Conservation (phyloP, 2,797 vertebrate species). For the Argyrosomus regius region DNA sequence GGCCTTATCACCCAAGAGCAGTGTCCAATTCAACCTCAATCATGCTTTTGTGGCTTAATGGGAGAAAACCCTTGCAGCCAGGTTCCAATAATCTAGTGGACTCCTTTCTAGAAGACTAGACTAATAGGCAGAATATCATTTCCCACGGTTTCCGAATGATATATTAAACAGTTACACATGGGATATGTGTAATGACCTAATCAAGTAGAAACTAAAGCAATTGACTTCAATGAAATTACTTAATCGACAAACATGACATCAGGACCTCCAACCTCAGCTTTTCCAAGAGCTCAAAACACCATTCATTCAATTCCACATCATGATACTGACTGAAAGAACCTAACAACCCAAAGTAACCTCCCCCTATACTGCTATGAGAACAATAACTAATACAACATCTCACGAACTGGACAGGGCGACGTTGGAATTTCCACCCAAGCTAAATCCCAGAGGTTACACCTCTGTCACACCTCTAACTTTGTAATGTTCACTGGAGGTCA, state of each 20-base stretch:
- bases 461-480: slow-evolving; percentile 2
- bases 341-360: slow-evolving; percentile 14
- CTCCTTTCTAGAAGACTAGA: not conserved
- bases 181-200: not conserved
- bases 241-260: not conserved
- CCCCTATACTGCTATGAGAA: slow-evolving; percentile 27
- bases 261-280: slow-evolving; percentile 41
- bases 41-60: not conserved
- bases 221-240: not conserved
- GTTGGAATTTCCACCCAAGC: slow-evolving; percentile 70
- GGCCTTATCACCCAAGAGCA: not conserved
- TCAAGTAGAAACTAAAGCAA: not conserved
- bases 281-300: slow-evolving; percentile 45
- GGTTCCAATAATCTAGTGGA: not conserved
- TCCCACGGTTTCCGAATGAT: not conserved
- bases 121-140: not conserved
- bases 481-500: slow-evolving; percentile 34
- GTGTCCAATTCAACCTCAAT: not conserved
- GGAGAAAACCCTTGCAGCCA: not conserved
- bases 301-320: slow-evolving; percentile 41
- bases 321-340: slow-evolving; percentile 53
- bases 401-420: not conserved
- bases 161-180: not conserved
- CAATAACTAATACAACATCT: slow-evolving; percentile 36
- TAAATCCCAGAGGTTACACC: slow-evolving; percentile 11